phyloP scores from a whole-genome alignment of 2,797 vertebrate genomes.

The Ctenopoma multispine region DNA sequence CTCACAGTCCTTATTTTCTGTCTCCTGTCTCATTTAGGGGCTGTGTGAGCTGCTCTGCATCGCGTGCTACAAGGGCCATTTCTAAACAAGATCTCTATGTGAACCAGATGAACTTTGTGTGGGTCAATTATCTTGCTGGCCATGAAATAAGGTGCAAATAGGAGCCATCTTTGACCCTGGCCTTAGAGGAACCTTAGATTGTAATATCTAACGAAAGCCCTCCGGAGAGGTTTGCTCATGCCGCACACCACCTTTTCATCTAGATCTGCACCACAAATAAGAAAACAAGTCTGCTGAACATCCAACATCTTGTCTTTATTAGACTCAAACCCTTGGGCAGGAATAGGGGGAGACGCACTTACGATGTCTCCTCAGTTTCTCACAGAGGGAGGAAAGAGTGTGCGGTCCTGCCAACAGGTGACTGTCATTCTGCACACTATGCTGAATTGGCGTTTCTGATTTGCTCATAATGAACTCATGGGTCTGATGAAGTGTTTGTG shows the following conservation, averaged over 20 bases:
- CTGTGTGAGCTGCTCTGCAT: conserved; percentile 39
- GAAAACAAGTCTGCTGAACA: conserved; percentile 71
- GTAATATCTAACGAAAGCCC: conserved; percentile 79
- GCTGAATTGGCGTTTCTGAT: conserved; percentile 65
- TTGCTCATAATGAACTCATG: conserved; percentile 61
- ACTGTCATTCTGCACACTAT: conserved; percentile 69
- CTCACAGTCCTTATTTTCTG: conserved; percentile 48
- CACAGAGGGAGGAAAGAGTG: conserved; percentile 68
- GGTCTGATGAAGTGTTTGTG: conserved; percentile 58
- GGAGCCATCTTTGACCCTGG: conserved; percentile 83
- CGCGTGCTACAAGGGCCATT: conserved; percentile 66
- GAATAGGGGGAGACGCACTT: conserved; percentile 52
- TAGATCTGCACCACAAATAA: conserved; percentile 64
- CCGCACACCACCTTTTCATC: conserved; percentile 75
- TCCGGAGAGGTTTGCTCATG: conserved; percentile 70
- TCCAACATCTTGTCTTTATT: conserved; percentile 82
- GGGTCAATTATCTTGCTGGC: conserved; percentile 79
- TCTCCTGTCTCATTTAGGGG: conserved; percentile 40
- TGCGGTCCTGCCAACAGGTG: conserved; percentile 67
- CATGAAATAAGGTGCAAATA: conserved; percentile 84
- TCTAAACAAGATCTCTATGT: conserved; percentile 74
- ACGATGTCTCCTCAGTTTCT: conserved; percentile 62
- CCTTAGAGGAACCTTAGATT: conserved; percentile 79
- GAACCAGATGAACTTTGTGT: conserved; percentile 76
- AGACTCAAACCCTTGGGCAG: conserved; percentile 68